Conservation (phyloP, 2,888 invertebrate species). For the Brachypalpus laphriformis region DNA sequence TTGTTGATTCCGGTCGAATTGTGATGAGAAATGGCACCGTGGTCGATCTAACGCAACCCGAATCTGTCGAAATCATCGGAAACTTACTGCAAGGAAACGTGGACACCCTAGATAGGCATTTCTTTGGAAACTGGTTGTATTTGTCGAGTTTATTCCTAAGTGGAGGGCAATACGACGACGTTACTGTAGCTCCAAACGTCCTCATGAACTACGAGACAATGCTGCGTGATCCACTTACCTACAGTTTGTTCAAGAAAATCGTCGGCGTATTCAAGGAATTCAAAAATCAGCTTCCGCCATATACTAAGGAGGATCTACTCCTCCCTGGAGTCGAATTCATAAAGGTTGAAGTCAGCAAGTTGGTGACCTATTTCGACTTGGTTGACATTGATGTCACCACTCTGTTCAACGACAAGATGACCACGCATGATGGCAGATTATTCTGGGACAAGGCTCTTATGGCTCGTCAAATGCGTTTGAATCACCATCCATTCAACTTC, state of each 20-base stretch:
- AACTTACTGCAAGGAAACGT: slow-evolving; percentile 84
- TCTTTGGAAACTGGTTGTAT: slow-evolving; percentile 78
- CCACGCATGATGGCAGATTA: slow-evolving; percentile 81
- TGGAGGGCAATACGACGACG: slow-evolving; percentile 76
- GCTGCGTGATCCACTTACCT: too few species aligned
- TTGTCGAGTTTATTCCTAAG: too few species aligned
- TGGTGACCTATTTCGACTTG: slow-evolving; percentile 89
- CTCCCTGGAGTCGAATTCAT: slow-evolving; percentile 87
- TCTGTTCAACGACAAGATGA: slow-evolving; percentile 84
- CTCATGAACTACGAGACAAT: slow-evolving; percentile 87
- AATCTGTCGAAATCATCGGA: too few species aligned
- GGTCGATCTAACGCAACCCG: slow-evolving; percentile 78
- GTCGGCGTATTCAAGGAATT: slow-evolving; percentile 85
- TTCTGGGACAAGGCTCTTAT: slow-evolving; percentile 81
- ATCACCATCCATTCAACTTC: slow-evolving; percentile 86
- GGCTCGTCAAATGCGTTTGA: too few species aligned
- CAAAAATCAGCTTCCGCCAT: slow-evolving; percentile 85
- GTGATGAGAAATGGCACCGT: slow-evolving; percentile 76
- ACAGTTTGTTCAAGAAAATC: slow-evolving; percentile 87
- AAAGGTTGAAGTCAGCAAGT: slow-evolving; percentile 85
- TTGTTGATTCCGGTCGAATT: slow-evolving; percentile 83
- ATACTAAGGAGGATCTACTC: slow-evolving; percentile 85
- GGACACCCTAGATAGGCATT: slow-evolving; percentile 79
- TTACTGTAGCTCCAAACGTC: slow-evolving; percentile 84
- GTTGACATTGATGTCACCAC: too few species aligned